Conservation (phyloP, 2,113 vertebrate species). For the Notarius quadriscutis region DNA sequence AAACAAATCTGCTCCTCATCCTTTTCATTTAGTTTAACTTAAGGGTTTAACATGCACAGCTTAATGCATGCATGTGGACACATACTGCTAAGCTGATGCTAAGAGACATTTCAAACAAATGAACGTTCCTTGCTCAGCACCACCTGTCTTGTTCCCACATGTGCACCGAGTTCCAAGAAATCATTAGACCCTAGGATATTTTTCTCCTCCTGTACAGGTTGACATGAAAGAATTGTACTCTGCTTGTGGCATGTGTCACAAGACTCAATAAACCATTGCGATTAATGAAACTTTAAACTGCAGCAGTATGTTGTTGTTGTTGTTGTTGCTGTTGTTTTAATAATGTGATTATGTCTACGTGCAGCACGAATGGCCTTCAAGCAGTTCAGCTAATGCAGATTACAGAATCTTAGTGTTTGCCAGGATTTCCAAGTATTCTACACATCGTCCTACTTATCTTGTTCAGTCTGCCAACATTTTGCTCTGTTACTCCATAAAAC, state of each 20-base stretch:
- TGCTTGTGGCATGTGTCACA: slow-evolving; percentile 16
- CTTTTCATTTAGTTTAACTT: not conserved
- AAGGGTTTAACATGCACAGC: not conserved
- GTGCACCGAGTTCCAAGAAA: slow-evolving; percentile 1
- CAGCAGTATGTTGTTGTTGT: not conserved
- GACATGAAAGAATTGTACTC: slow-evolving; percentile 12
- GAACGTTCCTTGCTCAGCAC: not conserved
- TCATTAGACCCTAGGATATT: not conserved
- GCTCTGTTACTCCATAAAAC: not conserved
- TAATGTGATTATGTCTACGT: not conserved
- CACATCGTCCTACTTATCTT: not conserved
- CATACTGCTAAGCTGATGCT: not conserved
- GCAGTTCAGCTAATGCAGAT: slow-evolving; percentile 8
- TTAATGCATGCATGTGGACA: not conserved
- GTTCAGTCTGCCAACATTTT: not conserved
- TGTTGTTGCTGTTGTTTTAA: not conserved
- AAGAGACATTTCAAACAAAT: not conserved
- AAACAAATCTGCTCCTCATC: not conserved
- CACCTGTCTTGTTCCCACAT: not conserved
- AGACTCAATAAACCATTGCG: not conserved
- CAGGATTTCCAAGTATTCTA: slow-evolving; percentile 14
- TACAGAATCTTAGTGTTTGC: slow-evolving; percentile 11
- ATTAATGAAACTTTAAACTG: not conserved
- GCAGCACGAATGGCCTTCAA: not conserved
- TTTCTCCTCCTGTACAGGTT: slow-evolving; percentile 1